Evolutionary conservation across 92 coral and sea anemone species (phyloP).

Genomic region (Palythoa caribaeorum): DNA sequence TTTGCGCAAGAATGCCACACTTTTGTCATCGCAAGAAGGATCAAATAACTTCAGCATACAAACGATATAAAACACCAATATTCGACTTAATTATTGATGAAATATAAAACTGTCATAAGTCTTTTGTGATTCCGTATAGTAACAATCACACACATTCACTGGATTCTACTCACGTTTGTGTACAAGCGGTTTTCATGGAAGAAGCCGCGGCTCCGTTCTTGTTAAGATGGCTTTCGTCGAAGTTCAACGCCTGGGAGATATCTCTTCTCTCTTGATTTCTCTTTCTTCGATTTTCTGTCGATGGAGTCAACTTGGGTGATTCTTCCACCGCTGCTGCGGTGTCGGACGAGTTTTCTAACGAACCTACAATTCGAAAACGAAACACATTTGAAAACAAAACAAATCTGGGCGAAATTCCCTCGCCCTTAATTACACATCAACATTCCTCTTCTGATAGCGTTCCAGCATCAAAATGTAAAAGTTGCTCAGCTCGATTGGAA

Average conservation of each 20-base stretch:
- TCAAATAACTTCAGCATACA: neutral
- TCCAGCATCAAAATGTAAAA: slow-evolving; percentile 34
- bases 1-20: neutral
- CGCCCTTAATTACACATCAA: slow-evolving; percentile 34
- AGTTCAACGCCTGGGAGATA: slow-evolving; percentile 68
- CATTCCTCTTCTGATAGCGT: slow-evolving; percentile 41
- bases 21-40: slow-evolving; percentile 4
- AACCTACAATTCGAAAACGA: slow-evolving; percentile 39
- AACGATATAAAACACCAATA: slow-evolving; percentile 3
- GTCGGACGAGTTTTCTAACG: slow-evolving; percentile 33
- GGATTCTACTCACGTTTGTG: slow-evolving; percentile 81
- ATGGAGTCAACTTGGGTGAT: slow-evolving; percentile 72
- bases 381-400: slow-evolving; percentile 27
- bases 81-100: slow-evolving; percentile 17
- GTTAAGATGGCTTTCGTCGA: slow-evolving; percentile 68
- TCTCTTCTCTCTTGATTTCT: slow-evolving; percentile 83
- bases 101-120: slow-evolving; percentile 5
- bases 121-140: neutral
- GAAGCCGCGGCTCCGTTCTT: slow-evolving; percentile 56
- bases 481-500: slow-evolving; percentile 51
- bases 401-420: slow-evolving; percentile 8
- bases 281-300: slow-evolving; percentile 83
- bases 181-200: slow-evolving; percentile 85
- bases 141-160: neutral
- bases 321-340: slow-evolving; percentile 59